Base-by-base conservation (phyloP, 2,888 invertebrate species). In the Mylabris sibirica region DNA sequence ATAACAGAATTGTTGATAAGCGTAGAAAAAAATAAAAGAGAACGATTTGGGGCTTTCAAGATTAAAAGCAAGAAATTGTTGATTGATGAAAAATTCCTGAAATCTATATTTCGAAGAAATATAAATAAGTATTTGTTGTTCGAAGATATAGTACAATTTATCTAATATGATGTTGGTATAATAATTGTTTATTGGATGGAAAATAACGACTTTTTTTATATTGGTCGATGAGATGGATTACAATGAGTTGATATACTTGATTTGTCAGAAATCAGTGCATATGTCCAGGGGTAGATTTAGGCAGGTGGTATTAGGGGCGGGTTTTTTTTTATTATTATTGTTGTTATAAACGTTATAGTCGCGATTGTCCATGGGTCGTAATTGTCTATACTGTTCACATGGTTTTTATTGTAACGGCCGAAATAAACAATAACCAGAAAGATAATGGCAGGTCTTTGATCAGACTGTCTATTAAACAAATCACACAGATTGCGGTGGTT, bases 401-500 rank as follows among this genome's bases (percentile, higher is more conserved):
- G 70, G 49, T 34, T 60, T 17, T 20, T 30, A 60, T 20, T 57
- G 64, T 73, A 75, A 74, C 73, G 73, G 72, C 66, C 69, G 59
- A 68, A 72, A 66, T 63, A 63, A 66, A 73, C 73, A 75, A 75
- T 71, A 68, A 68, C 66, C 63, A 44, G 63, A 68, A 49, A 68
- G 72, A 75, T 75, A 75, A 75, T 75, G 72, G 73, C 75, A 71
- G 75, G 75, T 75, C 72, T 75, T 73, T 73, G 67, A 70, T 70
- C 70, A 68, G 70, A 66, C 59, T 57, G 60, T 60, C 62, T 70
- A 71, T 68, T 63, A 73, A 77, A 77, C 75, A 79, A 80, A 80
- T 80, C 79, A 76, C 75, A 68, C 75, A 75, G 75, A 71, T 77
- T 75, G 74, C 71, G 68, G 74, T 68, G 68, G 74, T 71, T 68